A percentile compares a stretch with the other conserved stretches of the same genome.
Evolutionary conservation across 92 coral and sea anemone genomes (phyloP).

Genomic region (Muricea muricata): DNA sequence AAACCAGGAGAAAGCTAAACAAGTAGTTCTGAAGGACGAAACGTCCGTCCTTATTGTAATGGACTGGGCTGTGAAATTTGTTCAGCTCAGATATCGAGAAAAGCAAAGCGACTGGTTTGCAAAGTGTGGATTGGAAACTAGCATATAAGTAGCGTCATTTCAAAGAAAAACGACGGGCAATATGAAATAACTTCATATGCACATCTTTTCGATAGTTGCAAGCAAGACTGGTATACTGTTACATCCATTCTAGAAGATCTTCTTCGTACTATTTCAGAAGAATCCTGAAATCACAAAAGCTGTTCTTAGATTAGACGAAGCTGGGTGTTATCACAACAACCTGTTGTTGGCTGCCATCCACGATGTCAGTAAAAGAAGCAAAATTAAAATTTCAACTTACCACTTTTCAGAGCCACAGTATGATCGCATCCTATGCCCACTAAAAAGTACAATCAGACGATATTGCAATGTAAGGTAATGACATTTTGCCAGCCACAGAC

Average conservation of each 20-base stretch:
- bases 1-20: slow-evolving; percentile 13
- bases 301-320: slow-evolving; percentile 72
- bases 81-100: background rate
- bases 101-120: background rate
- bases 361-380: slow-evolving; percentile 64
- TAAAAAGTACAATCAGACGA: background rate
- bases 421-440: slow-evolving; percentile 14
- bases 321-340: slow-evolving; percentile 77
- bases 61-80: slow-evolving; percentile 12
- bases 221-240: slow-evolving; percentile 13
- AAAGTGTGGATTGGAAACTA: background rate
- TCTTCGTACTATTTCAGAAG: background rate
- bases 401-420: background rate
- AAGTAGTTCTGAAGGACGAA: background rate
- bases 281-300: slow-evolving; percentile 57
- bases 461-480: slow-evolving; percentile 64
- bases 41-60: background rate
- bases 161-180: too few species aligned
- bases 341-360: slow-evolving; percentile 56
- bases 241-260: slow-evolving; percentile 3
- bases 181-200: slow-evolving; percentile 1
- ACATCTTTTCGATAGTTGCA: background rate
- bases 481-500: slow-evolving; percentile 54
- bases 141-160: slow-evolving; percentile 5
- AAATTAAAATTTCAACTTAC: slow-evolving; percentile 47